Percentiles rank a stretch among this genome's conserved stretches.
Conservation (phyloP, 2,888 invertebrate species). For the Brachycybe producta region DNA sequence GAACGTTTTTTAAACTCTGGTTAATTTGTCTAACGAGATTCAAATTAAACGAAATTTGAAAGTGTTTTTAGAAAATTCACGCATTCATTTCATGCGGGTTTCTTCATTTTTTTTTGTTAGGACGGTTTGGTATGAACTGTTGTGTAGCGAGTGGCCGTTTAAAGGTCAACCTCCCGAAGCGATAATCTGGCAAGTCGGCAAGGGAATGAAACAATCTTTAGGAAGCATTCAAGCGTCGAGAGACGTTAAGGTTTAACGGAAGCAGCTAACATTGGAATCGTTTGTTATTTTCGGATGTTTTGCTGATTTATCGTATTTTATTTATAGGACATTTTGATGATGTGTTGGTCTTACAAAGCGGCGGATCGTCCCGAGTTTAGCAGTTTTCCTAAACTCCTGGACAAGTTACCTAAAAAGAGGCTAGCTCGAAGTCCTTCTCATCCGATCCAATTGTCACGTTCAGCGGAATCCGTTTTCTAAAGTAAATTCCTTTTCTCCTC, state of each 20-base stretch:
- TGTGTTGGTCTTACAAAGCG: slow-evolving; percentile 84
- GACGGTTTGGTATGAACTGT: slow-evolving; percentile 95
- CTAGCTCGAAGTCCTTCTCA: slow-evolving; percentile 95
- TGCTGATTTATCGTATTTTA: background rate
- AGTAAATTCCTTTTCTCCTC: background rate
- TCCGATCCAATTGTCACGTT: slow-evolving; percentile 89
- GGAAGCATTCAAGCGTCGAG: slow-evolving; percentile 86
- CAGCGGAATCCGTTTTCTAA: slow-evolving; percentile 86
- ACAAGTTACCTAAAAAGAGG: slow-evolving; percentile 86
- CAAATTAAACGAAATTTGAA: too few relatives aligned
- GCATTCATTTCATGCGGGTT: too few relatives aligned
- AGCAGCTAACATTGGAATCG: background rate
- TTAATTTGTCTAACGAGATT: too few relatives aligned
- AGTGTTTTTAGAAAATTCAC: too few relatives aligned
- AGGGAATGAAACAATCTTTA: slow-evolving; percentile 88
- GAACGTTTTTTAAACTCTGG: too few relatives aligned
- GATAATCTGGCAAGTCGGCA: slow-evolving; percentile 95
- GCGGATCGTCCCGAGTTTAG: slow-evolving; percentile 83
- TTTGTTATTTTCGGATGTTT: background rate
- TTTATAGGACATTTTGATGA: slow-evolving; percentile 79
- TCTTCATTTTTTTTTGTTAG: too few relatives aligned
- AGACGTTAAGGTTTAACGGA: slow-evolving; percentile 71
- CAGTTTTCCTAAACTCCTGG: slow-evolving; percentile 61
- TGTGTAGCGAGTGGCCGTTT: slow-evolving; percentile 94
- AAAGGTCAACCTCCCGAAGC: slow-evolving; percentile 86